Evolutionary conservation across 2,797 vertebrate species (phyloP).

Genomic region (Lepilemur ruficaudatus): DNA sequence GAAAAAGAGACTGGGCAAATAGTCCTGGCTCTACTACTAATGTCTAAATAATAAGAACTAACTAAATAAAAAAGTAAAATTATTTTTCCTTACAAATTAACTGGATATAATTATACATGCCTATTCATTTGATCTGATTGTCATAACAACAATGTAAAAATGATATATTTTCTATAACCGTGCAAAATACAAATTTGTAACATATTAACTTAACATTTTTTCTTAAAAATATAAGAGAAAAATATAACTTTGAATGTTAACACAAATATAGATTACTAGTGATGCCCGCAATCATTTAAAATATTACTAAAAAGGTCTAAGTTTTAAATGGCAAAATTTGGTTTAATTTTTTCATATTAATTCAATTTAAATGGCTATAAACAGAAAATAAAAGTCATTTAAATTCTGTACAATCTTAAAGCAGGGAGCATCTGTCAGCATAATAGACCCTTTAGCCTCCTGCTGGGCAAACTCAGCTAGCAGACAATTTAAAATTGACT

Average conservation of each 20-base stretch:
- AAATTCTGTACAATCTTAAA: constrained; percentile 31
- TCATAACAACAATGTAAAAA: background rate
- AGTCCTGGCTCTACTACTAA: background rate
- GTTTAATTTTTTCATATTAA: constrained; percentile 56
- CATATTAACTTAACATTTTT: background rate
- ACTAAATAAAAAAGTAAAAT: background rate
- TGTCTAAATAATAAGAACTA: background rate
- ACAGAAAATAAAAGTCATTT: constrained; percentile 55
- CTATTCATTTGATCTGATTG: background rate
- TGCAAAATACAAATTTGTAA: background rate
- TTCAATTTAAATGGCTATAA: constrained; percentile 53
- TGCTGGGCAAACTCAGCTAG: constrained; percentile 39
- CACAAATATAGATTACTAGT: background rate
- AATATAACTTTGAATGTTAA: background rate
- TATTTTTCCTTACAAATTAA: background rate
- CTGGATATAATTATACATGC: background rate
- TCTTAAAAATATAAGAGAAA: background rate
- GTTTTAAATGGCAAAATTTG: constrained; percentile 34
- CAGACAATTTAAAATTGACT: constrained; percentile 58
- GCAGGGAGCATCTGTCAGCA: background rate
- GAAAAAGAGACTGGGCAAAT: background rate
- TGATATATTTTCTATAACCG: background rate
- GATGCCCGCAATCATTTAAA: background rate
- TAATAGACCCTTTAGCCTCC: constrained; percentile 54
- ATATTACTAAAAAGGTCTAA: background rate